phyloP scores from a whole-genome alignment of 2,113 vertebrate species.

The Murina feae region DNA sequence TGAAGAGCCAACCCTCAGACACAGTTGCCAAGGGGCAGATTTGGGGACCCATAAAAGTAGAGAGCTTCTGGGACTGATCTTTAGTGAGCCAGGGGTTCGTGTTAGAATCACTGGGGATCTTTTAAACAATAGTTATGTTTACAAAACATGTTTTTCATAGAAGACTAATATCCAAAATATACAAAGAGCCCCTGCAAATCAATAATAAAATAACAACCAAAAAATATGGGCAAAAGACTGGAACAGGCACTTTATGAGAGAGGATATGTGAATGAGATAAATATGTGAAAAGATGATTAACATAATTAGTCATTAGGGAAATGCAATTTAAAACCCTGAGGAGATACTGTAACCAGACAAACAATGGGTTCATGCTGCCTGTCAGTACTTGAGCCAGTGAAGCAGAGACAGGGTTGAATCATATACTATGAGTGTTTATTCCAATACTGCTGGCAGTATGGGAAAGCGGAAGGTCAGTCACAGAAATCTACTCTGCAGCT shows the following conservation, averaged over 20 bases:
- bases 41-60: neutral
- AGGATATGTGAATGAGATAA: neutral
- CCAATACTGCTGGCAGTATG: too few relatives aligned
- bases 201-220: conserved; percentile 13
- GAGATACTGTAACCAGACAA: neutral
- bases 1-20: neutral
- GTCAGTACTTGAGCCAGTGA: too few relatives aligned
- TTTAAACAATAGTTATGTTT: conserved; percentile 33
- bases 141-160: neutral
- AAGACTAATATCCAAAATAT: neutral
- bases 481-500: too few relatives aligned
- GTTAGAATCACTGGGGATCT: neutral
- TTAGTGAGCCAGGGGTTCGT: neutral
- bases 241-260: neutral
- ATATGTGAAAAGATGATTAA: neutral
- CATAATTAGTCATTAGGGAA: neutral
- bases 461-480: too few relatives aligned
- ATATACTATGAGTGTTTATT: too few relatives aligned
- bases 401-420: too few relatives aligned
- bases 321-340: conserved; percentile 1
- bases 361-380: too few relatives aligned
- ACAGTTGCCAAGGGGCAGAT: neutral
- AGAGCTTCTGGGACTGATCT: neutral
- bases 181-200: neutral
- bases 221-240: neutral